Evolutionary conservation across 2,113 vertebrate genomes (phyloP).

Genomic region (Spea multiplicata): DNA sequence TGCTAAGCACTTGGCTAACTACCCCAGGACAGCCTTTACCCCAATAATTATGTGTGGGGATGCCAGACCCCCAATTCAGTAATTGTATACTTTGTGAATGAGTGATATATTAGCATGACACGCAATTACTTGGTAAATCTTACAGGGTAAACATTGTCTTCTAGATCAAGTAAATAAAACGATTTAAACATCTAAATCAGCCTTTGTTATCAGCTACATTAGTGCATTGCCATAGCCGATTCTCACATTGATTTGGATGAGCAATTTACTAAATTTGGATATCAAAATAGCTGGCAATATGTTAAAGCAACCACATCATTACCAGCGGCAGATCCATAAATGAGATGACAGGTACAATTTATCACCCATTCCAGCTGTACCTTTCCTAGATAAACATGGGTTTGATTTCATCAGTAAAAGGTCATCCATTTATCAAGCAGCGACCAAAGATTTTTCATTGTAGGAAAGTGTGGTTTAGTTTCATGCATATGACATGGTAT

Average conservation of each 20-base stretch:
- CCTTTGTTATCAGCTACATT: not conserved
- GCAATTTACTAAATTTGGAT: conserved; percentile 25
- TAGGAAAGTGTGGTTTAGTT: conserved; percentile 3
- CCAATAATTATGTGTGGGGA: no score
- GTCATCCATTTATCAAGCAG: conserved; percentile 44
- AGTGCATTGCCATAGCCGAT: not conserved
- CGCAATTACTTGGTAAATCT: not conserved
- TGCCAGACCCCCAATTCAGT: no score
- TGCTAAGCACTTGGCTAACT: no score
- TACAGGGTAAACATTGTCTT: not conserved
- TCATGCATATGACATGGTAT: conserved; percentile 11
- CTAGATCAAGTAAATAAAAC: not conserved
- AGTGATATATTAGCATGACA: conserved; percentile 9
- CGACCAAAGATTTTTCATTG: conserved; percentile 29
- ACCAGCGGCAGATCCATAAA: conserved; percentile 31
- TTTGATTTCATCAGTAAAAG: conserved; percentile 47
- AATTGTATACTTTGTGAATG: not conserved
- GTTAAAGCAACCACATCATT: conserved; percentile 18
- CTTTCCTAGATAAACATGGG: conserved; percentile 32
- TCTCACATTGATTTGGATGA: not conserved
- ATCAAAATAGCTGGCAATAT: conserved; percentile 34
- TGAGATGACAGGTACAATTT: conserved; percentile 36
- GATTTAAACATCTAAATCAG: not conserved
- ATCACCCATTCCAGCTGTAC: conserved; percentile 18
- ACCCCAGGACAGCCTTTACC: no score